These are phyloP conservation scores for Apodemus agrarius DNA, from an alignment of 2,797 vertebrate species.

Conservation along the genomic window DNA sequence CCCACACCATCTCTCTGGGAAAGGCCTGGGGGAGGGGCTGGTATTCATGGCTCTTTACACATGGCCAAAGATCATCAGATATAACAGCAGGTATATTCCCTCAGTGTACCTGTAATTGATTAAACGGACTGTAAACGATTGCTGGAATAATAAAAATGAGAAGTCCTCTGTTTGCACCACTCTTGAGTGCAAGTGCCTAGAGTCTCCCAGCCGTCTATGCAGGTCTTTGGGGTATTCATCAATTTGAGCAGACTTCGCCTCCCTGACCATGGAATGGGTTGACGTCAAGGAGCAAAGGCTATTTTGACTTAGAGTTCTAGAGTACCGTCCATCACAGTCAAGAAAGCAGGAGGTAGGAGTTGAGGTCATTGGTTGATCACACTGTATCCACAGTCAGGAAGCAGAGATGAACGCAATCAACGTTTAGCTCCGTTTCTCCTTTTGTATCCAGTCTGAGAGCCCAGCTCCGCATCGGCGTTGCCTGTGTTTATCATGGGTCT, in stretches of 20 bases:
- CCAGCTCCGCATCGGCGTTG: accelerated
- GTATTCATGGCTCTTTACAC: background rate
- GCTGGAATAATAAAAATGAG: background rate
- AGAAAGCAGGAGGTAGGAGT: background rate
- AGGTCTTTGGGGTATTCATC: background rate
- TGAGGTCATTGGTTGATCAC: background rate
- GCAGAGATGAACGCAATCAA: background rate
- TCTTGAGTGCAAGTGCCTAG: background rate
- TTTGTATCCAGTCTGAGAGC: background rate
- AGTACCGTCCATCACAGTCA: too few species aligned
- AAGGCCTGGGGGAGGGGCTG: background rate
- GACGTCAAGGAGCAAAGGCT: background rate
- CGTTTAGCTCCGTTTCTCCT: background rate
- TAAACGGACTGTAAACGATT: background rate
- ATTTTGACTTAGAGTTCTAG: background rate
- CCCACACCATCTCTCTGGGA: background rate
- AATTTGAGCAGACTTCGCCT: background rate
- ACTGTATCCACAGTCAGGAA: background rate
- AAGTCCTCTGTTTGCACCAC: background rate
- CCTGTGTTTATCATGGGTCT: too few species aligned
- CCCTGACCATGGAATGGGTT: background rate
- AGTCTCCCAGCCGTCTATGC: too few species aligned
- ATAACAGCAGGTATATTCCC: background rate
- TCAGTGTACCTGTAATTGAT: background rate
- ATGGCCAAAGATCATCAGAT: background rate